Percentiles rank a stretch among this genome's conserved stretches.
These are phyloP conservation scores for Zapornia atra DNA, from an alignment of 2,113 vertebrate species.

Conservation along the genomic window DNA sequence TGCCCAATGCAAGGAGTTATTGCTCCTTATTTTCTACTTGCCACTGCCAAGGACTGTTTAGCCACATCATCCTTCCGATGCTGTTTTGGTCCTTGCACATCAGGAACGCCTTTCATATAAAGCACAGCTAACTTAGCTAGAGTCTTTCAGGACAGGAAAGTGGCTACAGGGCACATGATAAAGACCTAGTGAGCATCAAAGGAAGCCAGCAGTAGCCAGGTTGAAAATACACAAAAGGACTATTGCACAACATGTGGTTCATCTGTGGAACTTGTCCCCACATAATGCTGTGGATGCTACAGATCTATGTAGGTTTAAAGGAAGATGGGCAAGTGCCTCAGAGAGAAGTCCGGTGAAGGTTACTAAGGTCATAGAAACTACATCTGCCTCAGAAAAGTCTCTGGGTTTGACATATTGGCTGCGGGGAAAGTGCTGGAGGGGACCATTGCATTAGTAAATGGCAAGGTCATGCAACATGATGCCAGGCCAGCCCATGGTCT, in stretches of 20 bases:
- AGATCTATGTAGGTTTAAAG: neutral
- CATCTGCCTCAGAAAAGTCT: neutral
- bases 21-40: neutral
- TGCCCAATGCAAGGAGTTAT: neutral
- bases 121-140: neutral
- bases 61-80: neutral
- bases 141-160: neutral
- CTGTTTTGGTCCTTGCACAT: neutral
- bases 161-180: neutral
- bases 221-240: neutral
- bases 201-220: neutral
- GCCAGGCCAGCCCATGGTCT: neutral
- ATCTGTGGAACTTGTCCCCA: neutral
- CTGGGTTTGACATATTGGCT: neutral
- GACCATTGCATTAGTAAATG: too few relatives aligned
- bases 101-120: neutral
- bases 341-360: neutral
- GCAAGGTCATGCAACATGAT: accelerated
- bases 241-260: neutral
- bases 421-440: neutral
- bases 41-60: neutral
- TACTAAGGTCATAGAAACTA: neutral
- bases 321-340: neutral
- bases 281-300: neutral
- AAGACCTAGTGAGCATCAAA: neutral